phyloP scores from a whole-genome alignment of 2,888 invertebrate species.

The Dicyrtoma fusca region DNA sequence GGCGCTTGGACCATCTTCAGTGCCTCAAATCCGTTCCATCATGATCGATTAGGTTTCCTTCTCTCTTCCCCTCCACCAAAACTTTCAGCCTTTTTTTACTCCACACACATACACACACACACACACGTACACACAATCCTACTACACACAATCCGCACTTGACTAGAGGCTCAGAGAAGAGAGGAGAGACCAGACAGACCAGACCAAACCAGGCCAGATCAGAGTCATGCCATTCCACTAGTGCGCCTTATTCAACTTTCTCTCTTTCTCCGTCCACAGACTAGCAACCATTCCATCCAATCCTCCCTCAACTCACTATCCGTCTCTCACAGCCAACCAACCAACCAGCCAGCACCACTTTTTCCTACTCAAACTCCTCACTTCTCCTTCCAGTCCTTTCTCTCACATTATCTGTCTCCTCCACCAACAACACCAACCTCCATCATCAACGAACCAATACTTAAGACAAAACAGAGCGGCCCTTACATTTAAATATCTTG shows the following conservation, averaged over 20 bases:
- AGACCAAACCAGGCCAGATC: too few relatives aligned
- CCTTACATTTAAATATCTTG: too few relatives aligned
- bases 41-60: constrained; percentile 56
- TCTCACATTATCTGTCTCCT: constrained; percentile 18
- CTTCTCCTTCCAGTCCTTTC: constrained; percentile 1
- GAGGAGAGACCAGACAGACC: too few relatives aligned
- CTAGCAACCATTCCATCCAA: too few relatives aligned
- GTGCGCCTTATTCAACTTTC: constrained; percentile 35
- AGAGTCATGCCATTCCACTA: constrained; percentile 28
- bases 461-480: too few relatives aligned
- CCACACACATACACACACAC: constrained; percentile 11
- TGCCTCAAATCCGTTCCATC: constrained; percentile 50
- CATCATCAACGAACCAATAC: too few relatives aligned
- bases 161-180: constrained; percentile 18
- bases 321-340: constrained; percentile 33
- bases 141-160: constrained; percentile 27
- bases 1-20: constrained; percentile 33
- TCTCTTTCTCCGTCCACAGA: constrained; percentile 14
- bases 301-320: constrained; percentile 34
- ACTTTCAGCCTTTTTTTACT: constrained; percentile 15
- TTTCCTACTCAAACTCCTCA: constrained; percentile 13
- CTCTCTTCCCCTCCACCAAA: constrained; percentile 26
- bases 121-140: neutral
- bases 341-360: constrained; percentile 36
- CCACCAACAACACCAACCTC: too few relatives aligned